Evolutionary conservation across 2,113 vertebrate genomes (phyloP).

Genomic region (Romanogobio albipinnatus): DNA sequence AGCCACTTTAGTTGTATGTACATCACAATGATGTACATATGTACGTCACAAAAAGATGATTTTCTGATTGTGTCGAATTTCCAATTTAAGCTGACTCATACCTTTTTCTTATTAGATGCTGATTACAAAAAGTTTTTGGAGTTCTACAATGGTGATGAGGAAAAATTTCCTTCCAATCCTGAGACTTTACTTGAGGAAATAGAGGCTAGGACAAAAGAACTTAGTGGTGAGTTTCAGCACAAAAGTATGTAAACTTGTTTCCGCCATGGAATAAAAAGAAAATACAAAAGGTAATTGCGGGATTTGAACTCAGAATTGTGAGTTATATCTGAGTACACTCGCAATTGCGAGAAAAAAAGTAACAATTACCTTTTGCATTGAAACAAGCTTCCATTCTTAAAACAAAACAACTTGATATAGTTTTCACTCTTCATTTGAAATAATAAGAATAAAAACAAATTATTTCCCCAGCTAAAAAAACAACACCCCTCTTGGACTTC

Average conservation of each 20-base stretch:
- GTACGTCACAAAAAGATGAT: too few species aligned
- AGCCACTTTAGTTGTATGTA: too few species aligned
- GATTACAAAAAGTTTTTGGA: slow-evolving; percentile 98
- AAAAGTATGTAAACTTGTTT: background rate
- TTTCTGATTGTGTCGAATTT: too few species aligned
- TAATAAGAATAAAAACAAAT: too few species aligned
- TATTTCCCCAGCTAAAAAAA: slow-evolving; percentile 92
- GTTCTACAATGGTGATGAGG: slow-evolving; percentile 90
- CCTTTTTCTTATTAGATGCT: slow-evolving; percentile 78
- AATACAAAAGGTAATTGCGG: too few species aligned
- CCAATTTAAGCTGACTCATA: background rate
- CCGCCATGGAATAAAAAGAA: too few species aligned
- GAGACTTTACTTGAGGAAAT: slow-evolving; percentile 97
- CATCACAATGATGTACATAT: too few species aligned
- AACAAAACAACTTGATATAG: background rate
- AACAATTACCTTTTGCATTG: too few species aligned
- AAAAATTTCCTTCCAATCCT: slow-evolving; percentile 93
- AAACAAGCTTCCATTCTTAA: background rate
- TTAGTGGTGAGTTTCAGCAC: slow-evolving; percentile 81
- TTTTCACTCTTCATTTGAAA: background rate
- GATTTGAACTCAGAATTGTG: too few species aligned
- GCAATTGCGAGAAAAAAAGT: too few species aligned
- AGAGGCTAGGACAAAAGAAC: slow-evolving; percentile 95
- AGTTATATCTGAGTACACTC: too few species aligned
- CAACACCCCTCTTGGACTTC: slow-evolving; percentile 96